Evolutionary conservation across 2,113 vertebrate genomes (phyloP), one percentile per base, ranked within the genome.

Genomic region (Cichladusa arquata): DNA sequence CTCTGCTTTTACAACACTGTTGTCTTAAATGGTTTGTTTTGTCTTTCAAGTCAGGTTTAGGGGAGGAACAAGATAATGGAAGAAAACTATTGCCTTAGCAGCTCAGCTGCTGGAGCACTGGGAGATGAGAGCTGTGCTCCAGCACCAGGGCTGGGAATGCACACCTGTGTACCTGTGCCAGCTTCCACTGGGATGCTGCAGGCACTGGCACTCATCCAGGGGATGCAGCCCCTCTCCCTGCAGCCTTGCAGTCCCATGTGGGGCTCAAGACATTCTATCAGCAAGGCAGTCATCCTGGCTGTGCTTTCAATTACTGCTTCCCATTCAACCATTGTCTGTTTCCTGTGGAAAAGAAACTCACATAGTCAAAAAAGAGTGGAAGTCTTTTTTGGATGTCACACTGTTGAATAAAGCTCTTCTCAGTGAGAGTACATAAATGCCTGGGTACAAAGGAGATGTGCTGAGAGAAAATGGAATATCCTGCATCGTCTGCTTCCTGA

Each of bases 391-490:
- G 85, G 88, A 90, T 77, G 86, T 82, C 92, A 92, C 71, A 12
- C 50, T 81, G 61, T 64, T 93, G 86, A 96, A 92, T 86, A 90
- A 92, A 93, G 29, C 78, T 92, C 73, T 53, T 94, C 57, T 72
- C 31, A 88, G 87, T 18, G 60, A 83, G 51, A 88, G 72, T 57
- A 53, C 76, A 71, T 56, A 86, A 90, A 86, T 29, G 76, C n/a
- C 58, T 42, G 80, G n/a, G 14, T 19, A 92, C 72, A 94, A 94
- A 91, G 45, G 69, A 81, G 34, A 82, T 84, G 81, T 85, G 54
- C 73, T 33, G 84, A 61, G 66, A 74, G 76, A 81, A 90, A 92
- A 90, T 1, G 67, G 76, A 92, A 81, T 58, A 51, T 36, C 40
- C 44, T 78, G 71, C 33, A 20, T 42, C 9, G 0, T 78, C 88